phyloP scores from a whole-genome alignment of 2,113 vertebrate species.

The Chelonoidis abingdonii region DNA sequence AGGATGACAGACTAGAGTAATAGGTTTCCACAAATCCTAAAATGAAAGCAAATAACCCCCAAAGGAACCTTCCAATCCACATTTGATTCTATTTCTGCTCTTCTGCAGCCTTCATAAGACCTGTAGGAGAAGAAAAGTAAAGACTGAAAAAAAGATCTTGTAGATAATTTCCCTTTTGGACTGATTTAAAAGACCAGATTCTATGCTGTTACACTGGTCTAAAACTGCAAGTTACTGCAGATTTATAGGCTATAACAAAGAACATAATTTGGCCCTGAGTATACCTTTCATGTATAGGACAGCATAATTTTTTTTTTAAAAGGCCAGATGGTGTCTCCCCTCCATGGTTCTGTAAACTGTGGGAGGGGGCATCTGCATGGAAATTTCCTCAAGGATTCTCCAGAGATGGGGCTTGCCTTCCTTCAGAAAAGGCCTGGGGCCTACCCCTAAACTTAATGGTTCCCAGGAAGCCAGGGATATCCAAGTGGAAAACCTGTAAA shows the following conservation, averaged over 20 bases:
- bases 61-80: neutral
- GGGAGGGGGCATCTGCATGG: neutral
- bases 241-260: neutral
- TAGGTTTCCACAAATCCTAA: slow-evolving; percentile 15
- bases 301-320: neutral
- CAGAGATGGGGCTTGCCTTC: fast-evolving
- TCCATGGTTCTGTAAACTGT: neutral
- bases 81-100: slow-evolving; percentile 15
- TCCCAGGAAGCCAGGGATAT: neutral
- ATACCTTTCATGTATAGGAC: neutral
- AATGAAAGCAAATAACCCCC: slow-evolving; percentile 40
- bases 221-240: neutral
- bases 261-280: neutral
- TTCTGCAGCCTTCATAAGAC: neutral
- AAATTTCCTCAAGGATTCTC: neutral
- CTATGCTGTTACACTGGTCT: neutral
- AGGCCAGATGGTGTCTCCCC: neutral
- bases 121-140: neutral
- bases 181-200: neutral
- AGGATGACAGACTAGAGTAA: neutral
- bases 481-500: neutral
- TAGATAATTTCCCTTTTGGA: neutral
- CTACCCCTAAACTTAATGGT: neutral
- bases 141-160: neutral
- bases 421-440: neutral